Conservation (phyloP, 2,888 invertebrate genomes). For the Punctoribates punctum region DNA sequence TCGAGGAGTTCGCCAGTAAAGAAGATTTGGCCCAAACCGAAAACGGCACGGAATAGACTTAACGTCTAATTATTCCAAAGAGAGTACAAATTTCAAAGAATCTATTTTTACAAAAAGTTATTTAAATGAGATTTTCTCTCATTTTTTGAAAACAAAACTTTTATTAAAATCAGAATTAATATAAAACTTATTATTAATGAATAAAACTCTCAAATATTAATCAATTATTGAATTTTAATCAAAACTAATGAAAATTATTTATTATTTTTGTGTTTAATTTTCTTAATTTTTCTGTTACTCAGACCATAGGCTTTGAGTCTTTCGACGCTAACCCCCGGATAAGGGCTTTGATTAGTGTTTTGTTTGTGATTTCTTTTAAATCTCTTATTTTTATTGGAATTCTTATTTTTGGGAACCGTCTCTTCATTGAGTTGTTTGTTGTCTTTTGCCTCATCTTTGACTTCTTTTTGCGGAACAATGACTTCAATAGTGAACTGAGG, state of each 20-base stretch:
- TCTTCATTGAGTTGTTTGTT: too few species aligned
- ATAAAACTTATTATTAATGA: too few species aligned
- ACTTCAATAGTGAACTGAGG: background rate
- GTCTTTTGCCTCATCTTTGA: too few species aligned
- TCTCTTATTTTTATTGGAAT: conserved; percentile 30
- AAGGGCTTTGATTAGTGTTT: conserved; percentile 3
- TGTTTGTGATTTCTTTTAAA: conserved; percentile 13
- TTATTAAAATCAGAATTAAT: too few species aligned
- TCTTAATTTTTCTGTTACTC: conserved; percentile 43
- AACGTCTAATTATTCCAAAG: background rate
- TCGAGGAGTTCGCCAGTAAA: conserved; percentile 29
- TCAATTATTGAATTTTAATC: background rate
- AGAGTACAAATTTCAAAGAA: too few species aligned
- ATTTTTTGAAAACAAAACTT: too few species aligned
- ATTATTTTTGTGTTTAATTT: conserved; percentile 21
- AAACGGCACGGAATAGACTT: background rate
- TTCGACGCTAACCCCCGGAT: conserved; percentile 34
- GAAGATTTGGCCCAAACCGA: conserved; percentile 17
- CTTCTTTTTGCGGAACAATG: background rate
- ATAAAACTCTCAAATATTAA: background rate
- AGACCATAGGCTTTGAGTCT: conserved; percentile 45
- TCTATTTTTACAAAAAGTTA: too few species aligned
- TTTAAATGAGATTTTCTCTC: too few species aligned
- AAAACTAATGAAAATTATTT: background rate
- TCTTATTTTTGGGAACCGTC: background rate